Base-by-base conservation (phyloP, 2,888 invertebrate species). In the Himalopsyche japonica region DNA sequence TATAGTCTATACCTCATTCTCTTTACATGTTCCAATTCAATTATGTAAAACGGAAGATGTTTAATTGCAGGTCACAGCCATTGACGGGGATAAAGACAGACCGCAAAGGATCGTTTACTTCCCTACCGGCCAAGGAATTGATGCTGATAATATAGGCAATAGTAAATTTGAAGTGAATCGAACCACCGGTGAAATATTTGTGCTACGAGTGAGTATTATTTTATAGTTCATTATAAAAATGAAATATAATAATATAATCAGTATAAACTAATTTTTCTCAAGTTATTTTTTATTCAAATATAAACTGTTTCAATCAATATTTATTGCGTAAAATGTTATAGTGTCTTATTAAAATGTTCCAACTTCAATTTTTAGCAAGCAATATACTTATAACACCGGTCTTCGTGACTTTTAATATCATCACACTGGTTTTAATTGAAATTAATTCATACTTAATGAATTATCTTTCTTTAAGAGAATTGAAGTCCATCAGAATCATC, bases 101-200 rank as follows among this genome's bases (percentile, higher is more conserved):
- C 94, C 94, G 49, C 95, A 95, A 89, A 94, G 95, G 89, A 96
- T 96, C 88, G 95, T 95, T 32, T 96, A 96, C 90, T 95, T 95
- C 90, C 90, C 95, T 87, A 95, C 95, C n/a, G 95, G 95, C 20
- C 95, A 95, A 89, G 95, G 95, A 83, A 95, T 95, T 87, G 95
- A 95, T 90, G 93, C 95, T 30, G 95, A 95, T 88, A 95, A 95
- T 91, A 94, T 95, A 15, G 94, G 94, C 87, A 95, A 95, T 89
- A 95, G 95, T 90, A 95, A 95, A 90, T 96, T 96, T 89, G 95
- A 95, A 89, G 96, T 96, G 88, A 95, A 96, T 90, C 92, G 95
- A 85, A 95, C 95, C 34, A 94, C 95, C n/a, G 96, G 96, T 48
- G 95, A 95, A 89, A 95, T 96, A 89, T 95, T 93, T 89, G 95